These are phyloP conservation scores for Capitella teleta DNA, from an alignment of 1,140 invertebrate genomes.

Conservation along the genomic window DNA sequence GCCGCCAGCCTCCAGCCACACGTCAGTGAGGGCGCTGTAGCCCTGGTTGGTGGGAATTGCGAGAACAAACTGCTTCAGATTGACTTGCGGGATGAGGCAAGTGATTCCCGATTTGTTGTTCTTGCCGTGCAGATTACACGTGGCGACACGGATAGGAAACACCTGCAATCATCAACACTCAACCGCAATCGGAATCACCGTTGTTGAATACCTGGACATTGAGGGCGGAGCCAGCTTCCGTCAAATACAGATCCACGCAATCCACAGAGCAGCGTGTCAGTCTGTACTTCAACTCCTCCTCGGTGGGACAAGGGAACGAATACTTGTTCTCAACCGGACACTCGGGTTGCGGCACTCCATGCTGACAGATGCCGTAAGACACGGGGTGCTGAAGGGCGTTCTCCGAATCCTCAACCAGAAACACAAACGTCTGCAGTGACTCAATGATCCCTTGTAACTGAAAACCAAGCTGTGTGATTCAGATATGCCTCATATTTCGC, in stretches of 20 bases:
- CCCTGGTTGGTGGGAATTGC: slow-evolving; percentile 18
- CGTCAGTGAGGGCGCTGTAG: slow-evolving; percentile 16
- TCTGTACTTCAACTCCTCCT: slow-evolving; percentile 87
- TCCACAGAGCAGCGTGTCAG: slow-evolving; percentile 86
- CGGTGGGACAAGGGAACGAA: slow-evolving; percentile 57
- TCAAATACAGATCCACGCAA: slow-evolving; percentile 77
- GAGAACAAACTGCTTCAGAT: slow-evolving; percentile 54
- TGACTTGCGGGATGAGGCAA: slow-evolving; percentile 67
- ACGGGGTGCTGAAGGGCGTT: slow-evolving; percentile 71
- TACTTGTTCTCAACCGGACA: slow-evolving; percentile 46
- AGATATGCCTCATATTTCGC: no score
- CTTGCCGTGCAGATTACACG: slow-evolving; percentile 86
- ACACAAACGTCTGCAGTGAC: slow-evolving; percentile 75
- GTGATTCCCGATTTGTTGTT: slow-evolving; percentile 81
- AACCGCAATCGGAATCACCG: no score
- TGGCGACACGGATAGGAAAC: slow-evolving; percentile 72
- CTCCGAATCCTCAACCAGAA: slow-evolving; percentile 76
- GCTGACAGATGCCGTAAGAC: slow-evolving; percentile 69
- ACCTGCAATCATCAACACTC: slow-evolving; percentile 51
- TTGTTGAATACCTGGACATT: slow-evolving; percentile 83
- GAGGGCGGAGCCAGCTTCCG: slow-evolving; percentile 75
- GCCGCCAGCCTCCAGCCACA: slow-evolving; percentile 87
- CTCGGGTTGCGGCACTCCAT: slow-evolving; percentile 62
- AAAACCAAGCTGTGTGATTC: no score
- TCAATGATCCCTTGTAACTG: slow-evolving; percentile 71